Percentiles rank a stretch among this genome's conserved stretches.
These are phyloP conservation scores for Fissipunctia ypsillon DNA, from an alignment of 2,888 invertebrate species.

Conservation along the genomic window DNA sequence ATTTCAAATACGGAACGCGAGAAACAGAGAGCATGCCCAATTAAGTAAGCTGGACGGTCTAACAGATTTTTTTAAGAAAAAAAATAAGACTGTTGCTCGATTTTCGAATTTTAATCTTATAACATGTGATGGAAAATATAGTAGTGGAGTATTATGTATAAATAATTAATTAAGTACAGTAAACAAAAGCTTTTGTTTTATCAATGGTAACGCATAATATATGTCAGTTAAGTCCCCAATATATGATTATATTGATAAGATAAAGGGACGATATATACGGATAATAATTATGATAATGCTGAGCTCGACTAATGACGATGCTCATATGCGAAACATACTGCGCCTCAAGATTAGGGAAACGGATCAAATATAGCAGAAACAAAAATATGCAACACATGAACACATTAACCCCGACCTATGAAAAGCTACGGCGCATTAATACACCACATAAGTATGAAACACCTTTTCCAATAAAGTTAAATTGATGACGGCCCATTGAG, in stretches of 20 bases:
- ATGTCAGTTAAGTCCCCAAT: not conserved
- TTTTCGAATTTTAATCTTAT: conserved; percentile 24
- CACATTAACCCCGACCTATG: not conserved
- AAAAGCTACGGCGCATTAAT: not conserved
- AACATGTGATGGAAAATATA: not conserved
- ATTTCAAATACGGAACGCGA: conserved; percentile 4
- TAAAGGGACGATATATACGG: too few species aligned
- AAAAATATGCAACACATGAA: not conserved
- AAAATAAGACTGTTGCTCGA: conserved; percentile 3
- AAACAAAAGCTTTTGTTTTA: not conserved
- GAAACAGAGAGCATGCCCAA: conserved; percentile 44
- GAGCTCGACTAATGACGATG: not conserved
- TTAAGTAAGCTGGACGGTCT: not conserved
- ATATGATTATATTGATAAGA: not conserved
- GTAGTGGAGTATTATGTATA: not conserved
- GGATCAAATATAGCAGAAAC: not conserved
- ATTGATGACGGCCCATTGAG: conserved; percentile 22
- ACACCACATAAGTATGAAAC: not conserved
- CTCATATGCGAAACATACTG: not conserved
- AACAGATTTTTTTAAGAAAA: not conserved
- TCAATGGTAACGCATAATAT: not conserved
- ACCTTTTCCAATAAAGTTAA: conserved; percentile 35
- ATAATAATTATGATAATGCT: not conserved
- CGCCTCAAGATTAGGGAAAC: not conserved
- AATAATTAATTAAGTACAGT: too few species aligned